Conservation (phyloP, 2,888 invertebrate genomes). For the Tachina grossa region DNA sequence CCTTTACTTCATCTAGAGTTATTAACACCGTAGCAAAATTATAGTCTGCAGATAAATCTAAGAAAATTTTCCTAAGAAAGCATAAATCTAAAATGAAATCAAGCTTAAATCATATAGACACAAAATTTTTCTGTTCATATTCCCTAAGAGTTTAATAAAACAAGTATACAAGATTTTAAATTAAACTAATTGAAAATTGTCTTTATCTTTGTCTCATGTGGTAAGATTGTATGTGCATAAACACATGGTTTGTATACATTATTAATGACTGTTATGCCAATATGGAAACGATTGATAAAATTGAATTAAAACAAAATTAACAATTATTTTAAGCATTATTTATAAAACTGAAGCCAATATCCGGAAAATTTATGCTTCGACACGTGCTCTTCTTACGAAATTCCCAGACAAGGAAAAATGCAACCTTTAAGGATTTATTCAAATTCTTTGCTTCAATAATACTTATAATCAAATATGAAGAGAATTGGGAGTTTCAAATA, state of each 20-base stretch:
- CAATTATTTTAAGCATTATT: conserved; percentile 14
- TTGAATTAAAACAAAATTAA: conserved; percentile 26
- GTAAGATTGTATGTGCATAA: not conserved
- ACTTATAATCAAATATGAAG: not conserved
- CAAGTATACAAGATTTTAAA: too few relatives aligned
- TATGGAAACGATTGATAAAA: conserved; percentile 37
- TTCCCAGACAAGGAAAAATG: conserved; percentile 19
- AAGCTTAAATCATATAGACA: too few relatives aligned
- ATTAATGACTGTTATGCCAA: conserved; percentile 3
- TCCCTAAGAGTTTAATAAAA: too few relatives aligned
- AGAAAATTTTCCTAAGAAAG: too few relatives aligned
- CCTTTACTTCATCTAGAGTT: too few relatives aligned
- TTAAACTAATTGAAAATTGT: too few relatives aligned
- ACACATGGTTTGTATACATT: not conserved
- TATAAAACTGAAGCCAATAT: conserved; percentile 37
- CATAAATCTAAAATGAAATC: too few relatives aligned
- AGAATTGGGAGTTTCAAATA: conserved; percentile 17
- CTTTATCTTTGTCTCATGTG: too few relatives aligned
- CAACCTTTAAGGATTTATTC: conserved; percentile 62
- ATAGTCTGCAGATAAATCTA: too few relatives aligned
- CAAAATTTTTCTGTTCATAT: too few relatives aligned
- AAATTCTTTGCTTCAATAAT: conserved; percentile 5
- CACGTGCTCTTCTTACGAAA: conserved; percentile 53
- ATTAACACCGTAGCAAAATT: too few relatives aligned
- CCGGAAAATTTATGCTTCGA: conserved; percentile 57